Evolutionary conservation across 2,113 vertebrate genomes (phyloP).

Genomic region (Melanerpes aurifrons): DNA sequence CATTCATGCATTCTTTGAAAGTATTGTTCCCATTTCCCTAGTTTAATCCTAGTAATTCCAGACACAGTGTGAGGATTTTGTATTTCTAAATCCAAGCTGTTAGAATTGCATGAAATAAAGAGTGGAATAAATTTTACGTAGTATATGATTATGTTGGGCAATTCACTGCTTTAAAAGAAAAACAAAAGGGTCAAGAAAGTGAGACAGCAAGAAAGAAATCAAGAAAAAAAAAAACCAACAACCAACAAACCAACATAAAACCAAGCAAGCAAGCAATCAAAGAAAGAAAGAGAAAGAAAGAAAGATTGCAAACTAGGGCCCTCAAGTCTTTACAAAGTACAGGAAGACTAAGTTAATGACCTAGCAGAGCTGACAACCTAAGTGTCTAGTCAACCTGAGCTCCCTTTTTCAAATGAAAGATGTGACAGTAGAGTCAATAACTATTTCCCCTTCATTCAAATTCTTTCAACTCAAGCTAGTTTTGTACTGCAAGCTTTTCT

Average conservation of each 20-base stretch:
- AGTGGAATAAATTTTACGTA: neutral
- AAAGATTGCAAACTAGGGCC: neutral
- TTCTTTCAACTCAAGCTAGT: neutral
- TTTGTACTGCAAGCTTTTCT: neutral
- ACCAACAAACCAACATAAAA: no score
- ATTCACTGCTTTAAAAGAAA: neutral
- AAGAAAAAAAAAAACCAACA: fast-evolving
- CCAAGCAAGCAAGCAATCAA: no score
- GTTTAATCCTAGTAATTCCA: neutral
- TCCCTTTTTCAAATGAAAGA: neutral
- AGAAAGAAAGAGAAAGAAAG: fast-evolving
- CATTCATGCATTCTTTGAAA: neutral
- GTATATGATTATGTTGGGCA: neutral
- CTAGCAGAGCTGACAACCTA: neutral
- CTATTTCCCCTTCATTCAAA: neutral
- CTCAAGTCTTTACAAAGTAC: neutral
- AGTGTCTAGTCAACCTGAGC: neutral
- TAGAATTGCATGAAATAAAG: neutral
- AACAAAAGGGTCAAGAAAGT: no score
- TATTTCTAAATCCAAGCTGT: neutral
- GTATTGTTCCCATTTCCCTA: neutral
- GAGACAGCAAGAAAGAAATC: no score
- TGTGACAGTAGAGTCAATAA: neutral
- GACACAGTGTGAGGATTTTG: neutral
- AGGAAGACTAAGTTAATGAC: neutral